Base-by-base conservation (phyloP, 2,888 invertebrate genomes). In the Dastarcus helophoroides region DNA sequence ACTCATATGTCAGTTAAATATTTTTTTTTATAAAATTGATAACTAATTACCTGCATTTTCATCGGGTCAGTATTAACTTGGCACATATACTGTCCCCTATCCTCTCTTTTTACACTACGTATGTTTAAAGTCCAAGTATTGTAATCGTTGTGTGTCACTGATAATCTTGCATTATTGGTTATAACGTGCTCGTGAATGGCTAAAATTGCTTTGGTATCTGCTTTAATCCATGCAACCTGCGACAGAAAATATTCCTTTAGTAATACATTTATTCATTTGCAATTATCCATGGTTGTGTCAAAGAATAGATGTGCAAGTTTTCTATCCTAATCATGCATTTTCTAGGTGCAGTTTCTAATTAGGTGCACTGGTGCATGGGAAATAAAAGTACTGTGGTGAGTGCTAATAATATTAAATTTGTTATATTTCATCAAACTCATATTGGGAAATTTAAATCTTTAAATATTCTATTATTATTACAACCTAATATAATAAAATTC, bases 151-250 rank as follows among this genome's bases (percentile, higher is more conserved):
- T 89, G 88, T 41, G 85, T 86, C 52, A 89, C 88, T 51, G 82
- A 79, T 54, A 88, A 72, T 53, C 89, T 71, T 47, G 81, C 83
- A 68, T 88, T 88, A 72, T 88, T 88, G 50, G 89, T 88, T 66
- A 90, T 89, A 58, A 89, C 89, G 64, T 86, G 84, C 62, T 89
- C 88, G 65, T 90, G 88, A 60, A 89, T 89, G 45, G 89, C 89
- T 59, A 90, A 71, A 60, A 89, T 85, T 47, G 89, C 89, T 67
- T 88, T 89, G 44, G 86, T 86, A 66, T 89, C 88, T 42, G 88
- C 86, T 65, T 89, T 89, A 65, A 90, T 88, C 89, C 89, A 90
- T 48, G 89, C 89, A 56, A 90, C 89, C 89, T 90, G 67, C 55
- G 51, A 41, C 46, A 48, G 47, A 33, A 29, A 29, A 29, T 25